These are phyloP conservation scores for Drosophila suboccidentalis DNA, from an alignment of 2,888 invertebrate genomes.

Conservation along the genomic window DNA sequence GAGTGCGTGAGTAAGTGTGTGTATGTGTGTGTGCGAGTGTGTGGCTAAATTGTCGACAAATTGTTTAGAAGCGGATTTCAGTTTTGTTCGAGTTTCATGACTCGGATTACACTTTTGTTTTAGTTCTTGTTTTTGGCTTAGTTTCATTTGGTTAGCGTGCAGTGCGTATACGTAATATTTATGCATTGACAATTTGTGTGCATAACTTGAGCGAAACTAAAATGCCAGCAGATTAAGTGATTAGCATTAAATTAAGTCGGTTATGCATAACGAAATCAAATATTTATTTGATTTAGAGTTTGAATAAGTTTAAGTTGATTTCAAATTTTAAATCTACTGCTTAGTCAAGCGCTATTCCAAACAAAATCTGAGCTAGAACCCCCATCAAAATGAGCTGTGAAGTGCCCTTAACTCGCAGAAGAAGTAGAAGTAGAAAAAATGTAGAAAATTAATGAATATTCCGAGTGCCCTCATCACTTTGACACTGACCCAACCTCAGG, in stretches of 20 bases:
- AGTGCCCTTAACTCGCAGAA: slow-evolving; percentile 3
- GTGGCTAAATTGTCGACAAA: slow-evolving; percentile 67
- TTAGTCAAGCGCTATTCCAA: too few relatives aligned
- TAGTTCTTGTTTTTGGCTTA: slow-evolving; percentile 46
- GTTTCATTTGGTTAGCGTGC: slow-evolving; percentile 16
- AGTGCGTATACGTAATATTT: slow-evolving; percentile 54
- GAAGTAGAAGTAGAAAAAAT: background rate
- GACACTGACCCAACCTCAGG: slow-evolving; percentile 55
- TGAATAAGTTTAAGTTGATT: background rate
- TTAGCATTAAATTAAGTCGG: slow-evolving; percentile 9
- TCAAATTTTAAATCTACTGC: background rate
- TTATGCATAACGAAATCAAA: background rate
- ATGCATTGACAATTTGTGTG: slow-evolving; percentile 36
- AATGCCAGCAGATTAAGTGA: slow-evolving; percentile 29
- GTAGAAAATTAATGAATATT: slow-evolving; percentile 12
- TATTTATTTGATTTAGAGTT: background rate
- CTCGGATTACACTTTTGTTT: slow-evolving; percentile 70
- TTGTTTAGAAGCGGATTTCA: slow-evolving; percentile 65
- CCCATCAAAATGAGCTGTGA: background rate
- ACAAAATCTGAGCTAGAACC: slow-evolving; percentile 2
- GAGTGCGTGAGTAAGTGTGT: background rate
- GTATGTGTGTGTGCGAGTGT: slow-evolving; percentile 16
- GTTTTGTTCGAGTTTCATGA: slow-evolving; percentile 49
- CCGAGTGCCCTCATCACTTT: slow-evolving; percentile 38
- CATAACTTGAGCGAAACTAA: slow-evolving; percentile 27